Base-by-base conservation (phyloP, 2,888 invertebrate genomes). In the Lepas anatifera region DNA sequence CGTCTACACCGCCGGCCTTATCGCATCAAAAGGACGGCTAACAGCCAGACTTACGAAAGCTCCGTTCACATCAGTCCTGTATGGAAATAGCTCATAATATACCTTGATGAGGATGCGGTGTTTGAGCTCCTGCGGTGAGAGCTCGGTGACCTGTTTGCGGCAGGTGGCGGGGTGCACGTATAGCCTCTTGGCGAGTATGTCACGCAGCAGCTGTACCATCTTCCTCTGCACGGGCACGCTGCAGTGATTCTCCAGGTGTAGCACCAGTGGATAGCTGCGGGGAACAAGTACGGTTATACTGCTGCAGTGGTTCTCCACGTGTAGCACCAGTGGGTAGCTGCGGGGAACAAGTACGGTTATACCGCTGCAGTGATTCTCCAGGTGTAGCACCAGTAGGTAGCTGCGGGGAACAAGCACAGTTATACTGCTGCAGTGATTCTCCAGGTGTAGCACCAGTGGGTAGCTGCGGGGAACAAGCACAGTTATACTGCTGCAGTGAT, bases 71-170 rank as follows among this genome's bases (percentile, higher is more conserved):
- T n/a, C n/a, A n/a, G n/a, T n/a, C n/a, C n/a, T n/a, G n/a, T n/a
- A n/a, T n/a, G n/a, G n/a, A n/a, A n/a, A n/a, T n/a, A n/a, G n/a
- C 35, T 67, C 29, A 22, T 64, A 18, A 32, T 67, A 72, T 67
- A 76, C 76, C 79, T 82, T 82, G 32, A 83, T 76, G 41, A 83
- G 74, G 69, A 83, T 79, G 75, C 80, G 81, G 43, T 79, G 77
- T 71, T 77, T 79, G 58, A 83, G 76, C 27, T 80, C 77, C 70
- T 81, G 77, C 4, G 83, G 83, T 41, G 74, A 75, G 74, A 76
- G 75, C 50, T 75, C 73, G n/a, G 74, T 71, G 48, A 75, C 71
- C 37, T 73, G 72, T 46, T 71, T 68, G 6, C 35, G 63, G n/a
- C 37, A 35, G 13, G 71, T 69, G 25, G 72, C 68, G 27, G 72